Conservation (phyloP, 1,140 invertebrate species). For the Geopemphigus sp. region DNA sequence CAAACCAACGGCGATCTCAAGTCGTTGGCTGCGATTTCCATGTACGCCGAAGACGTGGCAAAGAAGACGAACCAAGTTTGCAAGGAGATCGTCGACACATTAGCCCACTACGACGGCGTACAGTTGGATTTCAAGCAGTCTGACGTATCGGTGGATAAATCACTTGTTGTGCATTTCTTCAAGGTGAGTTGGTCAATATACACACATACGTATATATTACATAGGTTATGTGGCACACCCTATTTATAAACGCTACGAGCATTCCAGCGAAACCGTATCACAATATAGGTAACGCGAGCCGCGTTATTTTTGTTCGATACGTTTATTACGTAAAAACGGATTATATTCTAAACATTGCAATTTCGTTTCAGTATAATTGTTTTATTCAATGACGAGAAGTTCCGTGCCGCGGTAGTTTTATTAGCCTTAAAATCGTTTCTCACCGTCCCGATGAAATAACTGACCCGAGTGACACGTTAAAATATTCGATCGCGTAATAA, state of each 20-base stretch:
- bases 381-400: background rate
- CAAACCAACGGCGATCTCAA: conserved; percentile 25
- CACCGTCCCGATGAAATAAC: background rate
- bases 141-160: conserved; percentile 60
- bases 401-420: background rate
- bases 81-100: conserved; percentile 56
- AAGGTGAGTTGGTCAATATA: conserved; percentile 54
- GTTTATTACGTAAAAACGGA: background rate
- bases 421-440: conserved; percentile 7
- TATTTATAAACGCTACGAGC: background rate
- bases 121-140: conserved; percentile 64
- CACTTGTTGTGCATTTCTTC: conserved; percentile 61
- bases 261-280: background rate
- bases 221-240: conserved; percentile 1
- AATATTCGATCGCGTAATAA: background rate
- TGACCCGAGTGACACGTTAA: background rate
- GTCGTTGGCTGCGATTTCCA: conserved; percentile 14
- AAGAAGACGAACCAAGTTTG: conserved; percentile 37
- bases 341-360: background rate
- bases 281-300: background rate
- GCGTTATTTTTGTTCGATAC: background rate
- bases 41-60: conserved; percentile 28
- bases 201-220: background rate
- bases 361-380: background rate
- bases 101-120: conserved; percentile 64